phyloP scores from a whole-genome alignment of 2,113 vertebrate genomes.

The Theristicus caerulescens region DNA sequence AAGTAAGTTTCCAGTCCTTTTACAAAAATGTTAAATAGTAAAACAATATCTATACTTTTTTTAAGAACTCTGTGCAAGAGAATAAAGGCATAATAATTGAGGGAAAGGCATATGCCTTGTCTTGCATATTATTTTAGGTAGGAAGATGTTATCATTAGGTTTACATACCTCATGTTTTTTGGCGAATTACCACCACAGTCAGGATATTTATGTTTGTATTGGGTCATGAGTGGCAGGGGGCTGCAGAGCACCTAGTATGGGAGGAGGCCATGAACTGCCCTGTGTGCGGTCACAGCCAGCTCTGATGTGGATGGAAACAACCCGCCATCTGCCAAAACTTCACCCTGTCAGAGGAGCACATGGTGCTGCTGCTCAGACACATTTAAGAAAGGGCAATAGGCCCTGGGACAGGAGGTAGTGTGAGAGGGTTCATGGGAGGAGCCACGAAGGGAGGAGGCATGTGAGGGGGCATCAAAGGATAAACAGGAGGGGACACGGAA shows the following conservation, averaged over 20 bases:
- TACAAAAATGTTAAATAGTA: not conserved
- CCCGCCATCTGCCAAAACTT: not conserved
- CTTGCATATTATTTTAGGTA: not conserved
- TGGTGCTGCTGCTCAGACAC: not conserved
- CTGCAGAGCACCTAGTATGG: not conserved
- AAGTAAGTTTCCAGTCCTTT: not conserved
- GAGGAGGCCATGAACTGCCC: not conserved
- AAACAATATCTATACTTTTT: not conserved
- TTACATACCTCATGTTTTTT: not conserved
- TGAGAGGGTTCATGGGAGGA: not conserved
- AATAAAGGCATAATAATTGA: not conserved
- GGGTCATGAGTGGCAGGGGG: no score
- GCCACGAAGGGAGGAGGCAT: not conserved
- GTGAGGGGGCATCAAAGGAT: not conserved
- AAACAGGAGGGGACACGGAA: not conserved
- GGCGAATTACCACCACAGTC: not conserved
- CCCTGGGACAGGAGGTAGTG: not conserved
- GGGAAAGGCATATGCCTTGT: not conserved
- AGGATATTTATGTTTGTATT: not conserved
- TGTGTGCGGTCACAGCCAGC: not conserved
- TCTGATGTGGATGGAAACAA: not conserved
- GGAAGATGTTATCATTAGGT: not conserved
- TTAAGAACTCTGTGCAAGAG: not conserved
- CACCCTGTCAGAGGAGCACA: not conserved
- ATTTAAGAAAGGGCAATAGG: not conserved